Conservation (phyloP, 2,113 vertebrate genomes). For the Apistogramma diplotaenia region DNA sequence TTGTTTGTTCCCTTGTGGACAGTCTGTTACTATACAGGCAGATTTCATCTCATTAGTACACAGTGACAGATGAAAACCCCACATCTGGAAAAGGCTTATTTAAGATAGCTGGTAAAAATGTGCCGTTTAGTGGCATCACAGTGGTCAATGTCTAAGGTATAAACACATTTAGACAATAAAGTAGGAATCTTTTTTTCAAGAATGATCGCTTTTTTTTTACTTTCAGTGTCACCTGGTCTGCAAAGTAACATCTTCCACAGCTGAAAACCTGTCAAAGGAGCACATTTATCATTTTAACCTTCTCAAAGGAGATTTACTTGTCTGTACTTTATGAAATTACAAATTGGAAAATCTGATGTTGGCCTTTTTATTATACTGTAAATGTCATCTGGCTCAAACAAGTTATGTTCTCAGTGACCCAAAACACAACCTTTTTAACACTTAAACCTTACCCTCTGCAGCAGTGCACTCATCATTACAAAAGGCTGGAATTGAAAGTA, state of each 20-base stretch:
- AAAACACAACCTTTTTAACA: neutral
- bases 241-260: neutral
- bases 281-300: neutral
- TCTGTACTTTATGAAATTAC: neutral
- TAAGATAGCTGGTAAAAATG: neutral
- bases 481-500: neutral
- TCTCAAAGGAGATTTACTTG: neutral
- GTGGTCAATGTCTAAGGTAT: too few relatives aligned
- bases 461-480: neutral
- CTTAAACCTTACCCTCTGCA: neutral
- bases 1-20: neutral
- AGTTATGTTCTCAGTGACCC: accelerated
- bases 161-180: neutral
- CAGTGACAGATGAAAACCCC: neutral
- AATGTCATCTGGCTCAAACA: neutral
- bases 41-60: neutral
- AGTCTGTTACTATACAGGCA: neutral
- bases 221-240: neutral
- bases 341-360: neutral
- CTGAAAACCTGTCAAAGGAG: neutral
- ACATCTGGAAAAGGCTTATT: neutral
- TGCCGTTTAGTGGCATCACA: too few relatives aligned
- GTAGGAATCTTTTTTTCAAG: neutral
- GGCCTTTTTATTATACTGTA: neutral
- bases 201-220: neutral